These are phyloP conservation scores for Oceanodroma tethys DNA, from an alignment of 2,113 vertebrate genomes.

Conservation along the genomic window DNA sequence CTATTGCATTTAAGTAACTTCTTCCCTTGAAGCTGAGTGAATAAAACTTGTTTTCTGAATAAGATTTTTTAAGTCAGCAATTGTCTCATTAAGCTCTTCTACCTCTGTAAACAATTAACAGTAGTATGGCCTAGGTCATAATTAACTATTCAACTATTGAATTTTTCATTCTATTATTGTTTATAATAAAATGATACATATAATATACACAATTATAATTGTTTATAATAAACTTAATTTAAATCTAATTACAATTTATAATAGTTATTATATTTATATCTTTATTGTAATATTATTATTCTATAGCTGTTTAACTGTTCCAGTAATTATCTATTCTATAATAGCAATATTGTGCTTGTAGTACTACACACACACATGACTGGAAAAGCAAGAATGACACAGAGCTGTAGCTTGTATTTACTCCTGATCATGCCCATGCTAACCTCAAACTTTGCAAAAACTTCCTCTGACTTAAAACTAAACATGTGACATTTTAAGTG, in stretches of 20 bases:
- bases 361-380: background rate
- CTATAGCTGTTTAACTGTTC: background rate
- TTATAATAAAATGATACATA: background rate
- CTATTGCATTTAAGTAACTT: background rate
- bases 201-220: background rate
- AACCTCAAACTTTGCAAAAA: conserved; percentile 23
- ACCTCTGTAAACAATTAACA: background rate
- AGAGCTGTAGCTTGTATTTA: background rate
- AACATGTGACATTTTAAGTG: background rate
- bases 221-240: background rate
- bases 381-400: background rate
- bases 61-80: background rate
- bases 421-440: background rate
- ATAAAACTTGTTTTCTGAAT: background rate
- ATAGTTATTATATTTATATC: background rate
- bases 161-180: background rate
- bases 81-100: background rate
- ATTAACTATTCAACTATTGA: background rate
- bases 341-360: background rate
- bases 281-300: background rate
- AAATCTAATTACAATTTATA: background rate
- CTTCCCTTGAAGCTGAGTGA: background rate
- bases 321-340: background rate
- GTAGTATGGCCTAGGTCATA: background rate
- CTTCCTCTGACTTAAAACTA: background rate